Conservation (phyloP, 30 jellyfish, hydroid and myxozoan genomes). For the Rhopilema esculentum region DNA sequence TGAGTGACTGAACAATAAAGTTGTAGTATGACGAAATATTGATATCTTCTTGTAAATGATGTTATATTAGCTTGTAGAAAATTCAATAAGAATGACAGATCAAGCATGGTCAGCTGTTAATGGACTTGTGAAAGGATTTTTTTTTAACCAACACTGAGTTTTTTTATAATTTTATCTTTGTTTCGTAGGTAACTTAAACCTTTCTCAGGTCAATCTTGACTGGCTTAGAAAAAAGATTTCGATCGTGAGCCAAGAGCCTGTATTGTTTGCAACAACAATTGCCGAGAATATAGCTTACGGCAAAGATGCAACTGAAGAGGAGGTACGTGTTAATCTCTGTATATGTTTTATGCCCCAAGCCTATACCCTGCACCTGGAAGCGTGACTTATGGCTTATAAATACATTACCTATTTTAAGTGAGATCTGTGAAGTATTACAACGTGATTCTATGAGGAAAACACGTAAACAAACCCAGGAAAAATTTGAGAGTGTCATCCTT, state of each 20-base stretch:
- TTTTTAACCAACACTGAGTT: no score
- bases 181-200: background rate
- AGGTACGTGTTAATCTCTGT: conserved; percentile 46
- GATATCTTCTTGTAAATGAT: background rate
- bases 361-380: background rate
- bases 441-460: no score
- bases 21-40: background rate
- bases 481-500: no score
- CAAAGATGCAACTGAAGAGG: conserved; percentile 87
- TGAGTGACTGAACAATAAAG: no score
- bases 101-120: no score
- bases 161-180: background rate
- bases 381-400: no score
- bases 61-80: background rate
- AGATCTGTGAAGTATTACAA: no score
- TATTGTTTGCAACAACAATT: conserved; percentile 91
- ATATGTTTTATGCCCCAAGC: background rate
- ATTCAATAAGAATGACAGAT: no score
- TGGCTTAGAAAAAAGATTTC: conserved; percentile 89
- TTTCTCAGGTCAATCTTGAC: conserved; percentile 66
- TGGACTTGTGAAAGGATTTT: no score
- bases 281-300: conserved; percentile 96
- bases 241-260: conserved; percentile 97
- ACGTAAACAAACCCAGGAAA: no score
- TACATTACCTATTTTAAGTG: no score